Percentiles rank a stretch among this genome's conserved stretches.
Conservation (phyloP, 2,113 vertebrate genomes). For the Cepphus grylle region DNA sequence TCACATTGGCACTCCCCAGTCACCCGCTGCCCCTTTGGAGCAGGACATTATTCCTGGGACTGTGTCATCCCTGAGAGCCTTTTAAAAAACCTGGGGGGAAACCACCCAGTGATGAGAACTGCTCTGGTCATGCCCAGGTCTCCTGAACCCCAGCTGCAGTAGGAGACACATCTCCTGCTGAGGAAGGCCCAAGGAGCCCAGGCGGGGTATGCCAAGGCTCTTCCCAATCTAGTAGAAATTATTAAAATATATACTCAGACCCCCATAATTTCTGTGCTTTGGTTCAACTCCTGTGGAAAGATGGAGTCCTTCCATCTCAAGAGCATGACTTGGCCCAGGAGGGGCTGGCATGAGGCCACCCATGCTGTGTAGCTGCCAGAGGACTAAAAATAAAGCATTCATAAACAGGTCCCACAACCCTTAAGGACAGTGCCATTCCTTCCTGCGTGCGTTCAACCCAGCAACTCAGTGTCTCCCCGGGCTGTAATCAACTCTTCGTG, state of each 20-base stretch:
- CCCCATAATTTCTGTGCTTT: background rate
- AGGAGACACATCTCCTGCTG: background rate
- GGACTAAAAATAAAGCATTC: background rate
- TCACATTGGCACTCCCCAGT: background rate
- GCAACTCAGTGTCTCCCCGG: background rate
- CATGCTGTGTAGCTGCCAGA: background rate
- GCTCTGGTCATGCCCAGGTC: background rate
- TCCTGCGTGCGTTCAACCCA: background rate
- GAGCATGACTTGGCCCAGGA: background rate
- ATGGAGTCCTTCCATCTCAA: background rate
- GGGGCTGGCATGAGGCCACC: background rate
- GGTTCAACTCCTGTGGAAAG: background rate
- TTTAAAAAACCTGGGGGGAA: background rate
- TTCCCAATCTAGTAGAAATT: background rate
- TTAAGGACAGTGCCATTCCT: background rate
- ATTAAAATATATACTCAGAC: background rate
- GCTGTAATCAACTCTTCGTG: background rate
- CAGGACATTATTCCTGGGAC: background rate
- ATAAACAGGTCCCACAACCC: background rate
- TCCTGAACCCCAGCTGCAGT: background rate
- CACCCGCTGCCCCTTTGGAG: background rate
- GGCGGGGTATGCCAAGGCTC: background rate
- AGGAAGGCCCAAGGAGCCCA: background rate
- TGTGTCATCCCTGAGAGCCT: background rate
- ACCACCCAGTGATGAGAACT: background rate